phyloP scores from a whole-genome alignment of 2,888 invertebrate genomes.

The Drosophila paranaensis region DNA sequence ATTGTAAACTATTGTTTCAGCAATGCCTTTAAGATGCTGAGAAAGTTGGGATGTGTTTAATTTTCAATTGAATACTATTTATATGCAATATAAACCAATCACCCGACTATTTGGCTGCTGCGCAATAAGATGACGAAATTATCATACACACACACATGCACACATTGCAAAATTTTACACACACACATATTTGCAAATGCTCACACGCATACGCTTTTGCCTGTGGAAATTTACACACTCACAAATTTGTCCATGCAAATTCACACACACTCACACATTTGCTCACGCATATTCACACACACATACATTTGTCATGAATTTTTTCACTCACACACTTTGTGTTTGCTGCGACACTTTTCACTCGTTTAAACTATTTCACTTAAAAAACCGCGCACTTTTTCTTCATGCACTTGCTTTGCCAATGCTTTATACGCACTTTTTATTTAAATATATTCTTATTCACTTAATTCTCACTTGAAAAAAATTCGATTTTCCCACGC shows the following conservation, averaged over 20 bases:
- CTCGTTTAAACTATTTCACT: neutral
- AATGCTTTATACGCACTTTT: neutral
- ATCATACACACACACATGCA: neutral
- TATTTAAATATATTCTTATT: neutral
- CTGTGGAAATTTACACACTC: neutral
- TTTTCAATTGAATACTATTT: neutral
- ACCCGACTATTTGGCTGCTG: neutral
- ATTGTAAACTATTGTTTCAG: slow-evolving; percentile 68
- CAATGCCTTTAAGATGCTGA: slow-evolving; percentile 6
- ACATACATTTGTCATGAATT: neutral
- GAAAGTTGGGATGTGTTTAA: neutral
- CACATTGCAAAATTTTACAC: neutral
- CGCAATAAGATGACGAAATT: neutral
- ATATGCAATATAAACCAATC: neutral
- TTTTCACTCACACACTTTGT: neutral
- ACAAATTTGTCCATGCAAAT: no score
- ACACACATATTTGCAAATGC: neutral
- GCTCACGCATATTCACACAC: neutral
- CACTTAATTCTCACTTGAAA: neutral
- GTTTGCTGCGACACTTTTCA: neutral
- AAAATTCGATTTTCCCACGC: neutral
- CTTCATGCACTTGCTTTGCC: neutral
- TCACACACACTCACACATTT: no score
- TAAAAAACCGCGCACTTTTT: neutral
- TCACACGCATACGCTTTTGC: neutral